These are phyloP conservation scores for Sphaerophoria rueppellii DNA, from an alignment of 2,888 invertebrate species.

Conservation along the genomic window DNA sequence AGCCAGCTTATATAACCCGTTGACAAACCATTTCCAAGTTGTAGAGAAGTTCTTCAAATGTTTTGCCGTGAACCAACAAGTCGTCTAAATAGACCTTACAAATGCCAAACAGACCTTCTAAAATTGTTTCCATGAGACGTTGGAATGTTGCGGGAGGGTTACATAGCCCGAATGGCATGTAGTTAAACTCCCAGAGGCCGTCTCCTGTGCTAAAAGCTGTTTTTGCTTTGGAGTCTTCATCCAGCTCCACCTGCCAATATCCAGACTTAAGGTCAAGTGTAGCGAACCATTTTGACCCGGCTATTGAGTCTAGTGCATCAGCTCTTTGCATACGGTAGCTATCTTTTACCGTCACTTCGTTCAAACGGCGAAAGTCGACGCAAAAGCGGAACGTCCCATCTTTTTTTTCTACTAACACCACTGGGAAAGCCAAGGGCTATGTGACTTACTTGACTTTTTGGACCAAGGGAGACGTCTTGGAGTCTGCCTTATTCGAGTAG, in stretches of 20 bases:
- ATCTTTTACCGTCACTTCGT: constrained; percentile 9
- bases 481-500: constrained; percentile 2
- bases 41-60: constrained; percentile 9
- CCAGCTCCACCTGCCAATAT: not conserved
- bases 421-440: constrained; percentile 2
- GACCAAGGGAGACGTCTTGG: constrained; percentile 1
- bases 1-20: not conserved
- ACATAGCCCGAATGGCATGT: too few species aligned
- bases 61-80: not conserved
- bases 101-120: constrained; percentile 7
- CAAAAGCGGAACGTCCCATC: not conserved
- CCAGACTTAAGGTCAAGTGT: constrained; percentile 56
- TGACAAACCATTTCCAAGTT: not conserved
- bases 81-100: constrained; percentile 12
- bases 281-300: constrained; percentile 29
- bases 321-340: constrained; percentile 9
- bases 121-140: too few species aligned
- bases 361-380: constrained; percentile 17
- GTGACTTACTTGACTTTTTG: not conserved
- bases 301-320: not conserved
- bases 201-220: not conserved
- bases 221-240: not conserved
- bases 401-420: not conserved
- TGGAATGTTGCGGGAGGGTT: too few species aligned
- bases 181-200: too few species aligned